phyloP scores from a whole-genome alignment of 1,140 invertebrate genomes.

The Cheumatopsyche charites region DNA sequence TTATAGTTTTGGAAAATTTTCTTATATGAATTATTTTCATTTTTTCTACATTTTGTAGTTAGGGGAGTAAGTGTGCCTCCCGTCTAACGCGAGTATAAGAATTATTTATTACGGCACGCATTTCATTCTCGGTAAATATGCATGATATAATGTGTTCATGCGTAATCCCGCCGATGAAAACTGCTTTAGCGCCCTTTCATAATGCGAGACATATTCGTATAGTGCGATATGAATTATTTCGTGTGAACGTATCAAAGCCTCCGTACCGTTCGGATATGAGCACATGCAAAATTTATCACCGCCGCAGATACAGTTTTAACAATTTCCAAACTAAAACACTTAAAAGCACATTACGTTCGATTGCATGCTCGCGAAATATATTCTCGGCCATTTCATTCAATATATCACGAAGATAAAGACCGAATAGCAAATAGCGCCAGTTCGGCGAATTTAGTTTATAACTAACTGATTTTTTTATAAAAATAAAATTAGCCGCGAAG shows the following conservation, averaged over 20 bases:
- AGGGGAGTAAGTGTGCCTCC: not conserved
- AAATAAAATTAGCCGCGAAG: slow-evolving; percentile 1
- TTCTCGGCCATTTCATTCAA: no score
- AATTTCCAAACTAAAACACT: no score
- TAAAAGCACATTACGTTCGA: no score
- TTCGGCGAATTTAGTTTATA: not conserved
- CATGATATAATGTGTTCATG: not conserved
- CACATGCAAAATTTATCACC: no score
- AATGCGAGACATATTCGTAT: no score
- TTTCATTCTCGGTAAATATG: slow-evolving; percentile 5
- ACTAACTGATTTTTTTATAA: not conserved
- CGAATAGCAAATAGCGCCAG: not conserved
- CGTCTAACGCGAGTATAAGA: slow-evolving; percentile 2
- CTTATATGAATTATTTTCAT: slow-evolving; percentile 2
- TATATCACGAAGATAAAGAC: not conserved
- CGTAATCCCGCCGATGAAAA: no score
- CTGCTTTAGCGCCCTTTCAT: no score
- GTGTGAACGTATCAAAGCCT: no score
- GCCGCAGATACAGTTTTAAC: no score
- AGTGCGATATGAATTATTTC: no score
- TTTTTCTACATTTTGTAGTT: not conserved
- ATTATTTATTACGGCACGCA: slow-evolving; percentile 12
- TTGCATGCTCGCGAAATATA: no score
- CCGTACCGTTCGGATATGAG: no score
- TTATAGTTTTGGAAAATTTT: slow-evolving; percentile 9